These are phyloP conservation scores for Pseudomyrmex dendroicus DNA, from an alignment of 1,140 invertebrate species.

Conservation along the genomic window DNA sequence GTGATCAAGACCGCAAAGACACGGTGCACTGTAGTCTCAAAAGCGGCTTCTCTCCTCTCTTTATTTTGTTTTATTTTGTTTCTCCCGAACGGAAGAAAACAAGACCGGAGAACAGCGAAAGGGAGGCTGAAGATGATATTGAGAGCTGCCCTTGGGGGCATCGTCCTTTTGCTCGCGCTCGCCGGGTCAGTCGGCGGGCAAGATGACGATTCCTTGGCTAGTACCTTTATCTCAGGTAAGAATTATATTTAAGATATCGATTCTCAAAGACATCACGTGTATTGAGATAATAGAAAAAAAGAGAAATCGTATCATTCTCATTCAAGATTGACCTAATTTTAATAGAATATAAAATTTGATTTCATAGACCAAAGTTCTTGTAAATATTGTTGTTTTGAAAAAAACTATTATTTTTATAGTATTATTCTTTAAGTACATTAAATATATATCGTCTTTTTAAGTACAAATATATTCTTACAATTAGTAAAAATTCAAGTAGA, in stretches of 20 bases:
- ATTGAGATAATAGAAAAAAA: no score
- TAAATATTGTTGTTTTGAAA: no score
- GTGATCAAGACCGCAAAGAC: slow-evolving; percentile 61
- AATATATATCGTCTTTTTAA: no score
- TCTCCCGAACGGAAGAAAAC: slow-evolving; percentile 6
- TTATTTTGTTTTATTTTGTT: slow-evolving; percentile 22
- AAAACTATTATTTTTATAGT: no score
- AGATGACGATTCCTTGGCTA: slow-evolving; percentile 90
- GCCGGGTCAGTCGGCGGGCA: slow-evolving; percentile 82
- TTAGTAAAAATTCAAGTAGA: no score
- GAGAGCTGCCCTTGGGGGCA: slow-evolving; percentile 58
- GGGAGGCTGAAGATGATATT: slow-evolving; percentile 71
- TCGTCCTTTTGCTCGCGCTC: slow-evolving; percentile 71
- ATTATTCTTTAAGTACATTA: no score
- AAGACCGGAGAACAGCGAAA: slow-evolving; percentile 3
- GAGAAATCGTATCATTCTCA: neutral
- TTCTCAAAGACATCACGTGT: neutral
- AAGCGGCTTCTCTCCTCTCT: slow-evolving; percentile 48
- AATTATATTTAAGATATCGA: neutral
- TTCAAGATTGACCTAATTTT: neutral
- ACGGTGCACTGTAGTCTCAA: slow-evolving; percentile 36
- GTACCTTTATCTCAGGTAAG: slow-evolving; percentile 91
- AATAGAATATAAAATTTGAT: no score
- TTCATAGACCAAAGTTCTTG: no score
- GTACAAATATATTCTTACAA: no score